A percentile compares a stretch with the other conserved stretches of the same genome.
Evolutionary conservation across 53 echinoderm and acorn worm genomes (phyloP).

Genomic region (Echinarachnius parma): DNA sequence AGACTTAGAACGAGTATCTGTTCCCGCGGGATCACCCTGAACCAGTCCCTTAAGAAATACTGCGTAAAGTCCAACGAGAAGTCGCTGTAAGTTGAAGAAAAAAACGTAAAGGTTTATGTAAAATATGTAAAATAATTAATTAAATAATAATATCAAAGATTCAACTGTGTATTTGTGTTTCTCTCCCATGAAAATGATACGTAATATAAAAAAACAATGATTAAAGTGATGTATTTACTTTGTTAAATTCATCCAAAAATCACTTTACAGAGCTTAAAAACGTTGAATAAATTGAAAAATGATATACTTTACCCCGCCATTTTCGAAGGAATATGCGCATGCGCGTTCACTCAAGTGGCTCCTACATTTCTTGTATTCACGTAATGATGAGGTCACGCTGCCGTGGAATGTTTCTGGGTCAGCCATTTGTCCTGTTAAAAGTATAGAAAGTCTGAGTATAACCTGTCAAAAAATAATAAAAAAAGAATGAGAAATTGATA

Average conservation of each 20-base stretch:
- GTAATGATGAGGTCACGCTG: not conserved
- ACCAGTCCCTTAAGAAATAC: conserved; percentile 27
- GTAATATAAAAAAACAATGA: too few relatives aligned
- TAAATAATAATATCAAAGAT: too few relatives aligned
- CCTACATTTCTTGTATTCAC: not conserved
- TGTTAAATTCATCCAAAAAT: too few relatives aligned
- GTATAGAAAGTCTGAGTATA: conserved; percentile 10
- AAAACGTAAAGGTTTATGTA: too few relatives aligned
- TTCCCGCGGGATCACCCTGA: conserved; percentile 20
- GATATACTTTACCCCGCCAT: not conserved
- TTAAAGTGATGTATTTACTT: too few relatives aligned
- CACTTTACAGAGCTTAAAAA: too few relatives aligned
- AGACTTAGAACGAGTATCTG: conserved; percentile 1
- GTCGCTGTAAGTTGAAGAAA: not conserved
- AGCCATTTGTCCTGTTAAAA: not conserved
- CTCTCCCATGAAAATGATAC: too few relatives aligned
- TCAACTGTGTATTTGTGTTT: too few relatives aligned
- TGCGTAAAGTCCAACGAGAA: conserved; percentile 6
- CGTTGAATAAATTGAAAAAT: too few relatives aligned
- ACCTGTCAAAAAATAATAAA: not conserved
- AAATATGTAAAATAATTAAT: too few relatives aligned
- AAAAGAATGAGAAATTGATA: not conserved
- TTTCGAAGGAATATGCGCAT: not conserved
- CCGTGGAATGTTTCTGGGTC: not conserved
- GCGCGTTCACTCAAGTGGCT: not conserved